Conservation (phyloP, 2,113 vertebrate species). For the Pimephales promelas region DNA sequence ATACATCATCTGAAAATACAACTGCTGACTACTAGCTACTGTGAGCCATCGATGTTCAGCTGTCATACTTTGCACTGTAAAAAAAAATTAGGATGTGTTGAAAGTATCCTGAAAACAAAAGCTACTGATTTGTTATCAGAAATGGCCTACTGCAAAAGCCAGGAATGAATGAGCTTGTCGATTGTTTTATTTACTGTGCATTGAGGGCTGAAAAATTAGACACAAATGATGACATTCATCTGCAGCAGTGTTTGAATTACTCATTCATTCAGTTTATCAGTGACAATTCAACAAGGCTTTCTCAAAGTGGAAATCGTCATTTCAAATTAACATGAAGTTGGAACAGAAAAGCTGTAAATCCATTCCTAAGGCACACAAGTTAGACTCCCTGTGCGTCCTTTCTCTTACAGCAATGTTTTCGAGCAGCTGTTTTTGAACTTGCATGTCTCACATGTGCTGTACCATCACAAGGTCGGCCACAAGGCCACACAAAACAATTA, state of each 20-base stretch:
- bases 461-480: constrained; percentile 8
- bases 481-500: constrained; percentile 24
- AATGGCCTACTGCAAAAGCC: not conserved
- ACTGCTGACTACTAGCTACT: not conserved
- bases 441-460: not conserved
- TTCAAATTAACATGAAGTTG: constrained; percentile 2
- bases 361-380: not conserved
- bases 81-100: not conserved
- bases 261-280: constrained; percentile 20
- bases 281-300: not conserved
- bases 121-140: not conserved
- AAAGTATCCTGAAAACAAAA: not conserved
- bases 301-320: not conserved
- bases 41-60: not conserved
- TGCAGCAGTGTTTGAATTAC: not conserved
- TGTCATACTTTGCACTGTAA: not conserved
- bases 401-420: not conserved
- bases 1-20: too few species aligned
- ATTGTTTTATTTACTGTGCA: not conserved
- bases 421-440: not conserved
- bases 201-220: not conserved
- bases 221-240: constrained; percentile 19
- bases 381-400: not conserved
- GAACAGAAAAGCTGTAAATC: constrained; percentile 21
- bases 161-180: not conserved